These are phyloP conservation scores for Diplazon laetatorius DNA, from an alignment of 2,888 invertebrate genomes.

Conservation along the genomic window DNA sequence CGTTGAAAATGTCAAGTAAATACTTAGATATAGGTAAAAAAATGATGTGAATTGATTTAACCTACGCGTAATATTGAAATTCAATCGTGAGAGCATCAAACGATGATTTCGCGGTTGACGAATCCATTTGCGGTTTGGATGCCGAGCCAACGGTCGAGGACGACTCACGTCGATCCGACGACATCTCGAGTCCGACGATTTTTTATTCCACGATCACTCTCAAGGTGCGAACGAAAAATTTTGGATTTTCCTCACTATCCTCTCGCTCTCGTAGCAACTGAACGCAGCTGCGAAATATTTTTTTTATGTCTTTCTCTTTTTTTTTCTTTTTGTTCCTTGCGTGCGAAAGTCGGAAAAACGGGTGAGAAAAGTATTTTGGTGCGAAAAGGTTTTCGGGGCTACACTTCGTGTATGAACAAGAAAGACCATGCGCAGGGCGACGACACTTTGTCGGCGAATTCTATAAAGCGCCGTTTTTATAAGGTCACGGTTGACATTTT, in stretches of 20 bases:
- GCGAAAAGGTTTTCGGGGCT: not conserved
- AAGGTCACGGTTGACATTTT: slow-evolving; percentile 72
- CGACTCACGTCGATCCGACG: slow-evolving; percentile 10
- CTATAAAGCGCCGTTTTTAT: slow-evolving; percentile 57
- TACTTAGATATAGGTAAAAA: too few relatives aligned
- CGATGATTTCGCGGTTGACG: slow-evolving; percentile 50
- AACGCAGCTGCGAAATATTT: slow-evolving; percentile 18
- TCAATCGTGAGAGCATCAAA: slow-evolving; percentile 83
- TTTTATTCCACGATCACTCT: not conserved
- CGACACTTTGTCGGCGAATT: slow-evolving; percentile 65
- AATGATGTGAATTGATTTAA: slow-evolving; percentile 22
- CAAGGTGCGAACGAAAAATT: slow-evolving; percentile 9
- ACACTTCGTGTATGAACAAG: slow-evolving; percentile 34
- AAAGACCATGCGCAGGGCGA: slow-evolving; percentile 26
- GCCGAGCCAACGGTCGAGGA: slow-evolving; percentile 39
- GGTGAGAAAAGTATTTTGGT: slow-evolving; percentile 12
- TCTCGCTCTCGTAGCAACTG: slow-evolving; percentile 8
- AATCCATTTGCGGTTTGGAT: slow-evolving; percentile 28
- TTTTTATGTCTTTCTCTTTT: not conserved
- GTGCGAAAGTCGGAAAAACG: not conserved
- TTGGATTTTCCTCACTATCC: not conserved
- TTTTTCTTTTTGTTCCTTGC: too few relatives aligned
- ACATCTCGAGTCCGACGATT: slow-evolving; percentile 10
- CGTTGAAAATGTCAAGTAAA: too few relatives aligned
- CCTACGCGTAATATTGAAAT: slow-evolving; percentile 82